phyloP scores from a whole-genome alignment of 1,140 invertebrate species.

The Nomia melanderi region DNA sequence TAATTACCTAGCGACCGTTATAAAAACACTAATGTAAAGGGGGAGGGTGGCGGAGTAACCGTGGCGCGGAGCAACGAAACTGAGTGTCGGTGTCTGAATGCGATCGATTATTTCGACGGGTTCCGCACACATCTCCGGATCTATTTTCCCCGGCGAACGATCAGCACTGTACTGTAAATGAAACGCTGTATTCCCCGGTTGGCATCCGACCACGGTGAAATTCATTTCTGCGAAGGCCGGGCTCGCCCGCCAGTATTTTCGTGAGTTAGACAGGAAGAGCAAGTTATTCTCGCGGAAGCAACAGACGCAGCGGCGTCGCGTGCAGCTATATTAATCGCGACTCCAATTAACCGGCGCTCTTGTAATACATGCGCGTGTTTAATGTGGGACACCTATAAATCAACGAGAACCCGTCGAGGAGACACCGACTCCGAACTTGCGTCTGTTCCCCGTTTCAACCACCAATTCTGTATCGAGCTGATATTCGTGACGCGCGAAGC shows the following conservation, averaged over 20 bases:
- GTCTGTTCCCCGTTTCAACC: not conserved
- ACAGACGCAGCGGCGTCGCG: slow-evolving; percentile 20
- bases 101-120: no score
- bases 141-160: not conserved
- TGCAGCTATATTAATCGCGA: slow-evolving; percentile 60
- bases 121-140: no score
- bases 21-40: no score
- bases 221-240: not conserved
- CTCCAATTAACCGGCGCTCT: slow-evolving; percentile 58
- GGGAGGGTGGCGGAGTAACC: no score
- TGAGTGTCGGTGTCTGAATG: no score
- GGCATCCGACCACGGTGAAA: not conserved
- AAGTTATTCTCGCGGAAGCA: slow-evolving; percentile 40
- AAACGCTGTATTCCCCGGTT: not conserved
- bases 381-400: slow-evolving; percentile 56
- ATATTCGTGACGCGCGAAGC: not conserved
- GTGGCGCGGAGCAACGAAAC: no score
- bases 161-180: not conserved
- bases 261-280: slow-evolving; percentile 8
- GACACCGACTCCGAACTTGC: not conserved
- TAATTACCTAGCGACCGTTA: no score
- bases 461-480: not conserved
- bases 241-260: slow-evolving; percentile 14
- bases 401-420: slow-evolving; percentile 18
- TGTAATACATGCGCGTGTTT: slow-evolving; percentile 53